Evolutionary conservation across 2,888 invertebrate species (phyloP).

Genomic region (Argynnis bischoffii): DNA sequence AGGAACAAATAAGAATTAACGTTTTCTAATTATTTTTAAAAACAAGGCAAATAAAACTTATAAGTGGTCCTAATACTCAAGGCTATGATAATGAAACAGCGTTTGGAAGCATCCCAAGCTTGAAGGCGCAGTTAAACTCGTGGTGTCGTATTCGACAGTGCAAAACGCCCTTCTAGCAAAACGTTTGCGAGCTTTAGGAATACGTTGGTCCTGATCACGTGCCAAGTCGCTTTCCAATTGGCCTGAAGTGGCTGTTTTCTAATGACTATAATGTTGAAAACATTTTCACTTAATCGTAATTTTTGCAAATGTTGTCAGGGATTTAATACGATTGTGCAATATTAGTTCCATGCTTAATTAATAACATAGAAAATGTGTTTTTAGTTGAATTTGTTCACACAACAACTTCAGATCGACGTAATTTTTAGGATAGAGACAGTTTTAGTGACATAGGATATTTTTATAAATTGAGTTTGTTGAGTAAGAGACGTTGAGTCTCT

Average conservation of each 20-base stretch:
- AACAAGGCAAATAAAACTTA: too few species aligned
- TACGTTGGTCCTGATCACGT: slow-evolving; percentile 26
- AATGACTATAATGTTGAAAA: slow-evolving; percentile 15
- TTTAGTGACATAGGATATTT: too few species aligned
- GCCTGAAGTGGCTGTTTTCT: slow-evolving; percentile 19
- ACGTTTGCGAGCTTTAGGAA: slow-evolving; percentile 33
- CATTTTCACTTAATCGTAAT: slow-evolving; percentile 8
- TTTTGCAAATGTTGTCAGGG: background rate
- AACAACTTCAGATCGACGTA: too few species aligned
- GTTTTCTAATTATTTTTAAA: too few species aligned
- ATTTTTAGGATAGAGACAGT: too few species aligned
- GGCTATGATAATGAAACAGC: slow-evolving; percentile 21
- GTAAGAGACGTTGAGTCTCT: too few species aligned
- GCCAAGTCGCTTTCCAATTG: slow-evolving; percentile 37
- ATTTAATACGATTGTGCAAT: too few species aligned
- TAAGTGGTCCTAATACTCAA: background rate
- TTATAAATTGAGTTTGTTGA: too few species aligned
- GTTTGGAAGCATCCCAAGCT: slow-evolving; percentile 32
- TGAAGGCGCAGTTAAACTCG: slow-evolving; percentile 22
- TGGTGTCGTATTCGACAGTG: slow-evolving; percentile 24
- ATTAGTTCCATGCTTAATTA: too few species aligned
- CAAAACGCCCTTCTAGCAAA: slow-evolving; percentile 27
- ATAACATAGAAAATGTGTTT: too few species aligned
- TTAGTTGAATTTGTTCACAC: too few species aligned
- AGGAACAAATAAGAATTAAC: too few species aligned